phyloP scores from a whole-genome alignment of 2,797 vertebrate species.

The Xiphorhynchus erythropygius region DNA sequence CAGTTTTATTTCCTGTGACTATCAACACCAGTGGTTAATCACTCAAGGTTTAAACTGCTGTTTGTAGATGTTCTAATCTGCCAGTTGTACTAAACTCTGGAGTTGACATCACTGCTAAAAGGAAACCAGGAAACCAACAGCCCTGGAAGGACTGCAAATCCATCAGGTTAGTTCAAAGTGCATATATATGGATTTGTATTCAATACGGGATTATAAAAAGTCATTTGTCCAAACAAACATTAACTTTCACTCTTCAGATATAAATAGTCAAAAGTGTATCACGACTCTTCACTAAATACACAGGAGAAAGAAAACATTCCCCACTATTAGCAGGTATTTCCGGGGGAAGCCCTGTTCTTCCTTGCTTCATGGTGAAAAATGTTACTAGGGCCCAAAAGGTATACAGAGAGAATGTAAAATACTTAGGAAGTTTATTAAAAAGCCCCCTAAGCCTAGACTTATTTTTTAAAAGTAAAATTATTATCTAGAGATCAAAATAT shows the following conservation, averaged over 20 bases:
- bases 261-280: neutral
- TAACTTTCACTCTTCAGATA: neutral
- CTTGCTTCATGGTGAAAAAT: fast-evolving
- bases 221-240: neutral
- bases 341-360: neutral
- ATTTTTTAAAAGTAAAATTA: neutral
- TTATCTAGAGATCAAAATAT: neutral
- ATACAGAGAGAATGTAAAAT: neutral
- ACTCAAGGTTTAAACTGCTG: neutral
- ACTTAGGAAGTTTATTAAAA: neutral
- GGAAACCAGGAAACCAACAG: neutral
- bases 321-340: neutral
- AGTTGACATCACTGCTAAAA: neutral
- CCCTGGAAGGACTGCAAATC: neutral
- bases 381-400: neutral
- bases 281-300: neutral
- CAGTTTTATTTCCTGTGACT: neutral
- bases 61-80: neutral
- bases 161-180: neutral
- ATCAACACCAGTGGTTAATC: neutral
- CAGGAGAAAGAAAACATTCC: neutral
- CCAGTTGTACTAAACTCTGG: neutral
- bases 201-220: neutral
- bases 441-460: neutral
- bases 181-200: neutral